Evolutionary conservation across 2,113 vertebrate species (phyloP).

Genomic region (Equus przewalskii): DNA sequence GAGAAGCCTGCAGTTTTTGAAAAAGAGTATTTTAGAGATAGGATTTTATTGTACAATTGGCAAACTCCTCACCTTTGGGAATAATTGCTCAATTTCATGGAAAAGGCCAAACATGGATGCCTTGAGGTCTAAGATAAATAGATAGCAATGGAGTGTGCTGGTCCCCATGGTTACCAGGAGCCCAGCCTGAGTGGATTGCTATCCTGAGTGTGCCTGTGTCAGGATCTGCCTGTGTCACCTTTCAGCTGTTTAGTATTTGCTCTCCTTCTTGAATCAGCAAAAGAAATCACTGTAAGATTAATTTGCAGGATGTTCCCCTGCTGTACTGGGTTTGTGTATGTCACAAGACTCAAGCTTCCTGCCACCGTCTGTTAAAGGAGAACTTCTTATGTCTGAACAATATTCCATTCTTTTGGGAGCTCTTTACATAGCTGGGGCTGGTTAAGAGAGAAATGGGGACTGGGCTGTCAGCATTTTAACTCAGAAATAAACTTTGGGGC

Average conservation of each 20-base stretch:
- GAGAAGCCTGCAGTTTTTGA: neutral
- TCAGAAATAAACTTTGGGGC: neutral
- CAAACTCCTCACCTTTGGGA: neutral
- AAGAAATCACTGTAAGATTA: conserved; percentile 55
- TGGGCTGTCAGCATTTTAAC: neutral
- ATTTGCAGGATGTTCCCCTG: conserved; percentile 20
- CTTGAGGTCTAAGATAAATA: neutral
- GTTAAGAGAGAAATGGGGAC: neutral
- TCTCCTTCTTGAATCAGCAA: conserved; percentile 16
- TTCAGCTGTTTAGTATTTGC: neutral
- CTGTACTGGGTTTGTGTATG: conserved; percentile 1
- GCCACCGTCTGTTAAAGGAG: neutral
- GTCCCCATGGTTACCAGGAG: neutral
- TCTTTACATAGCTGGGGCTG: conserved; percentile 30
- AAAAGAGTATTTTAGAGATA: neutral
- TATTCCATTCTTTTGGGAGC: conserved; percentile 50
- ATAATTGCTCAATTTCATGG: conserved; percentile 30
- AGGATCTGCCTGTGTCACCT: conserved; percentile 10
- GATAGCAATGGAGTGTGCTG: neutral
- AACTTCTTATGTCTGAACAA: conserved; percentile 49
- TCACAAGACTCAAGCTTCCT: conserved; percentile 48
- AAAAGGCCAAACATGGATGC: neutral
- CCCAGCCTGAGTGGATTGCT: neutral
- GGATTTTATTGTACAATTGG: neutral
- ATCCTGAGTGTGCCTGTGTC: neutral